phyloP scores from a whole-genome alignment of 2,888 invertebrate species.

The Eupithecia inturbata region DNA sequence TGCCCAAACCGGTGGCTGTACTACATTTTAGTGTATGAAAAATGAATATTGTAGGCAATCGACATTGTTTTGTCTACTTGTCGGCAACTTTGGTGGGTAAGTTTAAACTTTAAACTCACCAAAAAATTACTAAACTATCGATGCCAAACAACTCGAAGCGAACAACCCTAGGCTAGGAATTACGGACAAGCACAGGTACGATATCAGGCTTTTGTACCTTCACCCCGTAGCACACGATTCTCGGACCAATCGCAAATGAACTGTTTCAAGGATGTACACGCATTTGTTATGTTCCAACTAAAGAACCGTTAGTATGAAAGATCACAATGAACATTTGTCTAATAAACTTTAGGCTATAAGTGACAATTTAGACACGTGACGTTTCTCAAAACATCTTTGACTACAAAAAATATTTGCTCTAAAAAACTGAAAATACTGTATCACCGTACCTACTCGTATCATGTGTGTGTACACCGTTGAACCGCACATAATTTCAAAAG shows the following conservation, averaged over 20 bases:
- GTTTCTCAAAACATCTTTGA: not conserved
- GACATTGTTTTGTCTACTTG: not conserved
- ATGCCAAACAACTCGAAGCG: constrained; percentile 42
- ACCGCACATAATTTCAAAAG: not conserved
- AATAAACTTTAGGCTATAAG: not conserved
- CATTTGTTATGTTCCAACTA: not conserved
- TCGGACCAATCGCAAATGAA: constrained; percentile 61
- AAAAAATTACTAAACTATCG: constrained; percentile 51
- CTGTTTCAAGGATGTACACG: constrained; percentile 35
- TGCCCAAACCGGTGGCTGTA: not conserved
- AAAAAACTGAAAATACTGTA: not conserved
- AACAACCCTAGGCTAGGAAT: constrained; percentile 60
- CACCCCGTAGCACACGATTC: constrained; percentile 68
- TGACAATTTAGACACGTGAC: not conserved
- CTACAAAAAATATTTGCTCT: not conserved
- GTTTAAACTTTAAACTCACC: not conserved
- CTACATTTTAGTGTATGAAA: not conserved
- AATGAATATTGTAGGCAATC: not conserved
- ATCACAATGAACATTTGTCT: not conserved
- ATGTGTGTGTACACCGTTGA: too few relatives aligned
- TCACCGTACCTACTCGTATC: too few relatives aligned
- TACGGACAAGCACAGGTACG: constrained; percentile 68
- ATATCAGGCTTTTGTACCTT: constrained; percentile 73
- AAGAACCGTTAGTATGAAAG: not conserved
- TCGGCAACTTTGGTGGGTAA: not conserved